Percentiles rank a stretch among this genome's conserved stretches.
phyloP scores from a whole-genome alignment of 2,888 invertebrate species.

The Crioceris asparagi region DNA sequence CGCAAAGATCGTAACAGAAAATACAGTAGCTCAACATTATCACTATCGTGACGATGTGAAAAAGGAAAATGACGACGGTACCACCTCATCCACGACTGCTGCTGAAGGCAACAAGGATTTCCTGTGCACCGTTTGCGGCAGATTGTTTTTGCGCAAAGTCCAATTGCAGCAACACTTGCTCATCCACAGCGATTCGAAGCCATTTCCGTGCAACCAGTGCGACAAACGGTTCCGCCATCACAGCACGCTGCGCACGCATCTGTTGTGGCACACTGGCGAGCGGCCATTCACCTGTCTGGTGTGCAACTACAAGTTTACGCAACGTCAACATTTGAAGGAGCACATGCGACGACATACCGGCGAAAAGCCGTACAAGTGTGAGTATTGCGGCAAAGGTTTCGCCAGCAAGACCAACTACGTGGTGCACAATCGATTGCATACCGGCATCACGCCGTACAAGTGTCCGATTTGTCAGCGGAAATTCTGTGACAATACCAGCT shows the following conservation, averaged over 20 bases:
- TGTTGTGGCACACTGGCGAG: conserved; percentile 12
- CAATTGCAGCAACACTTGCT: too few relatives aligned
- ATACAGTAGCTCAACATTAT: too few relatives aligned
- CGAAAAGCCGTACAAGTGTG: conserved; percentile 16
- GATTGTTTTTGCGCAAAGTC: too few relatives aligned
- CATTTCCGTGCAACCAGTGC: not conserved
- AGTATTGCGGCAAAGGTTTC: conserved; percentile 15
- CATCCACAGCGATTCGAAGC: not conserved
- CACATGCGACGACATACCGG: conserved; percentile 16
- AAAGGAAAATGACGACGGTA: too few relatives aligned
- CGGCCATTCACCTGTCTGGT: conserved; percentile 14
- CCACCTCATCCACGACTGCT: too few relatives aligned
- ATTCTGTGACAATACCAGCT: conserved; percentile 21
- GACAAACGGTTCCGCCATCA: not conserved
- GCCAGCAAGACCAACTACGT: conserved; percentile 15
- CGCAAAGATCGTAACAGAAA: too few relatives aligned
- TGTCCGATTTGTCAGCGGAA: conserved; percentile 17
- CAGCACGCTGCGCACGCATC: not conserved
- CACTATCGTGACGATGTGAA: too few relatives aligned
- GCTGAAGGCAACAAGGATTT: too few relatives aligned
- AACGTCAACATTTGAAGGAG: conserved; percentile 14
- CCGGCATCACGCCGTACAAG: conserved; percentile 19
- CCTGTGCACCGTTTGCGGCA: too few relatives aligned
- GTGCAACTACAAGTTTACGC: conserved; percentile 14
- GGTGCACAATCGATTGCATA: conserved; percentile 15